Conservation (phyloP, 2,888 invertebrate genomes). For the Meganola albula region DNA sequence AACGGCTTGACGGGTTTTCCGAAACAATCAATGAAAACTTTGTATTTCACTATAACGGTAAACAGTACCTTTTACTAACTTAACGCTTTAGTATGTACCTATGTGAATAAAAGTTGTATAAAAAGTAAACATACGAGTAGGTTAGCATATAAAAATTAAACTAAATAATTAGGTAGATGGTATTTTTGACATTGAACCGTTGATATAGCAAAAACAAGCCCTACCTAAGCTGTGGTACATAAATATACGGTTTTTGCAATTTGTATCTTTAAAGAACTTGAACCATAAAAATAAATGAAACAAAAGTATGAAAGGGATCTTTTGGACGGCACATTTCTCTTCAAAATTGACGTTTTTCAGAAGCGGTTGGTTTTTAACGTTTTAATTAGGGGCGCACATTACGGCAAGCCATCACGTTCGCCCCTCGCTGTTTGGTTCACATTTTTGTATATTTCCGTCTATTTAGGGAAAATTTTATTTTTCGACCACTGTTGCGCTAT, state of each 20-base stretch:
- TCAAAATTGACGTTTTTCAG: slow-evolving; percentile 76
- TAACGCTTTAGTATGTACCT: too few species aligned
- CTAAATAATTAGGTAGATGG: too few species aligned
- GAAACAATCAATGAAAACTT: too few species aligned
- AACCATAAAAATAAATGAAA: slow-evolving; percentile 61
- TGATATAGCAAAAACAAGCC: slow-evolving; percentile 23
- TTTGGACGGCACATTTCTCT: slow-evolving; percentile 74
- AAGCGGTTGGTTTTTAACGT: slow-evolving; percentile 76
- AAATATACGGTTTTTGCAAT: slow-evolving; percentile 47
- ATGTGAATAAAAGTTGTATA: too few species aligned
- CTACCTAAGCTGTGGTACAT: slow-evolving; percentile 34
- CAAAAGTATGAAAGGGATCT: slow-evolving; percentile 68
- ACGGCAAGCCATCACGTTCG: slow-evolving; percentile 73
- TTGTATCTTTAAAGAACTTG: slow-evolving; percentile 46
- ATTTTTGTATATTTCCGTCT: slow-evolving; percentile 77
- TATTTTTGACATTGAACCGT: too few species aligned
- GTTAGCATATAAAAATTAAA: too few species aligned
- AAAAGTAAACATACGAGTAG: too few species aligned
- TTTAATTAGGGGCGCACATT: slow-evolving; percentile 78
- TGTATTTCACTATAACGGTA: too few species aligned
- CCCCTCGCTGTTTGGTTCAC: slow-evolving; percentile 72
- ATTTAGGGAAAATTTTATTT: slow-evolving; percentile 77
- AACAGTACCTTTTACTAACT: too few species aligned
- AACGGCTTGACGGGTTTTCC: too few species aligned
- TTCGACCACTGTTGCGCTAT: slow-evolving; percentile 75